These are phyloP conservation scores for Hepsetus odoe DNA, from an alignment of 2,113 vertebrate species.

Conservation along the genomic window DNA sequence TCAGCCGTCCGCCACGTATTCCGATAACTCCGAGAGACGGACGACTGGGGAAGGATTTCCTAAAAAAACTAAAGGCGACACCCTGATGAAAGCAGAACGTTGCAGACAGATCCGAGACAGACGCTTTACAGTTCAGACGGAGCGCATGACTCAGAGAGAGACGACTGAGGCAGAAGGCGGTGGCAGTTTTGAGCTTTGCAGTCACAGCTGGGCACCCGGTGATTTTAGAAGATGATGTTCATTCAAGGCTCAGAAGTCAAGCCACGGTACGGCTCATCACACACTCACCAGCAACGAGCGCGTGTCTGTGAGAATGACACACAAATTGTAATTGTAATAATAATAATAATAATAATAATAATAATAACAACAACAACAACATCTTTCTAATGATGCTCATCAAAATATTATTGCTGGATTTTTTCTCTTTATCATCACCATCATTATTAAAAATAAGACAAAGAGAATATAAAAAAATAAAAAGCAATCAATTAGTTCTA, in stretches of 20 bases:
- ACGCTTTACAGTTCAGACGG: not conserved
- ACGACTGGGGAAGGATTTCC: not conserved
- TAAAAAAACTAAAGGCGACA: not conserved
- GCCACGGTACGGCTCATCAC: constrained; percentile 15
- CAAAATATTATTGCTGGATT: no score
- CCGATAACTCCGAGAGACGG: not conserved
- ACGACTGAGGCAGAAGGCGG: not conserved
- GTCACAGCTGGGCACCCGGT: constrained; percentile 3
- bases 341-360: no score
- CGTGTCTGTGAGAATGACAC: not conserved
- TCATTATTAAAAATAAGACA: no score
- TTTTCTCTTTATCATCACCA: no score
- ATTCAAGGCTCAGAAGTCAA: constrained; percentile 48
- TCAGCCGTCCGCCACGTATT: not conserved
- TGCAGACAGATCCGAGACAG: not conserved
- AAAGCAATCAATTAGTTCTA: no score
- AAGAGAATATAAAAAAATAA: no score
- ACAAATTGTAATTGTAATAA: not conserved
- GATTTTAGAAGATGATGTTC: constrained; percentile 55
- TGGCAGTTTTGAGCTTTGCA: not conserved
- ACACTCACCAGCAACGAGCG: constrained; percentile 27
- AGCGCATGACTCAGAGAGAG: not conserved
- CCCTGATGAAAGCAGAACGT: not conserved
- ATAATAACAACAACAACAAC: no score
- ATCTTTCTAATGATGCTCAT: no score